Percentiles rank a stretch among this genome's conserved stretches.
phyloP scores from a whole-genome alignment of 2,797 vertebrate genomes.

The Apodemus agrarius region DNA sequence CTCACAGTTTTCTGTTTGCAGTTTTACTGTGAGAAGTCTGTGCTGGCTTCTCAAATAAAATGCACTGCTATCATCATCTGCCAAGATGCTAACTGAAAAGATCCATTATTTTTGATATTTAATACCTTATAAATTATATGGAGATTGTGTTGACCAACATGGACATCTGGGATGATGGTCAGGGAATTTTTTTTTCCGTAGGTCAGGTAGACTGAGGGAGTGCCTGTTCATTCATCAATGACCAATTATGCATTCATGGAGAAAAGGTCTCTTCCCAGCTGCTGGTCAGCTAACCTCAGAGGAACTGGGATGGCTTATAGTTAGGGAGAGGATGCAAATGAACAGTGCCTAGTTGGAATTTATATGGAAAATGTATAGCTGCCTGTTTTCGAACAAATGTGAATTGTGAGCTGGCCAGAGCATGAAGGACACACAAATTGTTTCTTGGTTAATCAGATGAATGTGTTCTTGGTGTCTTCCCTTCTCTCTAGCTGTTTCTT shows the following conservation, averaged over 20 bases:
- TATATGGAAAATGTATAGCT: slow-evolving; percentile 66
- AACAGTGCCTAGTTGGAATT: slow-evolving; percentile 69
- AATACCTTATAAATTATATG: slow-evolving; percentile 86
- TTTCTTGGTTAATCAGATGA: slow-evolving; percentile 50
- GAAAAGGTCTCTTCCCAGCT: slow-evolving; percentile 77
- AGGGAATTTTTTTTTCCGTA: slow-evolving; percentile 71
- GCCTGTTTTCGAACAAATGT: slow-evolving; percentile 54
- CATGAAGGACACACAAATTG: slow-evolving; percentile 41
- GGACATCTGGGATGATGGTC: slow-evolving; percentile 83
- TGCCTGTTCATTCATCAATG: slow-evolving; percentile 83
- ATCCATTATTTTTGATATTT: slow-evolving; percentile 88
- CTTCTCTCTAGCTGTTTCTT: slow-evolving; percentile 40
- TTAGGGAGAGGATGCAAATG: slow-evolving; percentile 71
- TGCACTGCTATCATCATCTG: slow-evolving; percentile 83
- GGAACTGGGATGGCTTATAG: slow-evolving; percentile 42
- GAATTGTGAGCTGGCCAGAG: slow-evolving; percentile 65
- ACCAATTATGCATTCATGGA: slow-evolving; percentile 85
- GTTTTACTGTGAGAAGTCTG: slow-evolving; percentile 86
- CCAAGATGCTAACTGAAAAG: slow-evolving; percentile 87
- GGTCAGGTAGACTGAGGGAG: slow-evolving; percentile 80
- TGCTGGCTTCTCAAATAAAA: slow-evolving; percentile 85
- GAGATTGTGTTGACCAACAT: slow-evolving; percentile 85
- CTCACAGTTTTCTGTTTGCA: slow-evolving; percentile 88
- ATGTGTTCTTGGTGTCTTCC: slow-evolving; percentile 41
- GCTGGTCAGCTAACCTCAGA: slow-evolving; percentile 74